Evolutionary conservation across 2,113 vertebrate species (phyloP).

Genomic region (Cervus canadensis): DNA sequence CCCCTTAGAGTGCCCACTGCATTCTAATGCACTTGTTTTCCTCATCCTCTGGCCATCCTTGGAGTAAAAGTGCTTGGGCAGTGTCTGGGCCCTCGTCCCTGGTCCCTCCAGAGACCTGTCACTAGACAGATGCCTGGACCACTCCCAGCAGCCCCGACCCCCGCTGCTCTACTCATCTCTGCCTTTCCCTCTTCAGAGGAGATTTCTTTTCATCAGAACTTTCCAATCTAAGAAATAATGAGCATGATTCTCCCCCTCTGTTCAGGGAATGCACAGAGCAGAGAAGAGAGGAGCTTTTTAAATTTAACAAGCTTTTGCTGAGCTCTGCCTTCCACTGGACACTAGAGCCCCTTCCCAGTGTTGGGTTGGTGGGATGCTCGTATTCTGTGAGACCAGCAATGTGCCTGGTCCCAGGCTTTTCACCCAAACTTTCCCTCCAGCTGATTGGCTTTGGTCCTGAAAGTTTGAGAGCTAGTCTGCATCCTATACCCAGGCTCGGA

Average conservation of each 20-base stretch:
- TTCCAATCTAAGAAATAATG: not conserved
- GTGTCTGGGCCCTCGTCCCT: not conserved
- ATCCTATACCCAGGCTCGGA: not conserved
- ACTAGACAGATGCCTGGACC: not conserved
- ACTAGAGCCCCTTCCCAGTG: not conserved
- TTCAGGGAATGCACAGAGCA: not conserved
- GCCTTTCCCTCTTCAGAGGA: conserved; percentile 11
- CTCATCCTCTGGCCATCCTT: conserved; percentile 44
- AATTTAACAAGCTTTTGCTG: not conserved
- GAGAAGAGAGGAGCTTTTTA: not conserved
- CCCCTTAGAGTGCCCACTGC: conserved; percentile 16
- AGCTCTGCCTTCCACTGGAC: not conserved
- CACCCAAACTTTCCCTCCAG: not conserved
- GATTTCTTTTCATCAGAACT: conserved; percentile 17
- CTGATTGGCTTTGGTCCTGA: not conserved
- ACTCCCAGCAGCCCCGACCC: conserved; percentile 1
- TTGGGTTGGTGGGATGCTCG: fast-evolving
- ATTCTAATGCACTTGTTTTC: conserved; percentile 73
- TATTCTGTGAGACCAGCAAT: not conserved
- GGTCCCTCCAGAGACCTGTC: conserved; percentile 37
- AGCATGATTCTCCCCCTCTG: not conserved
- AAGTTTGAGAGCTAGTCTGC: not conserved
- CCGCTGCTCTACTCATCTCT: not conserved
- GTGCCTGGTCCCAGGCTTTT: not conserved
- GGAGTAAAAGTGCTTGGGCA: conserved; percentile 32